Evolutionary conservation across 2,888 invertebrate species (phyloP).

Genomic region (Luffia ferchaultella): DNA sequence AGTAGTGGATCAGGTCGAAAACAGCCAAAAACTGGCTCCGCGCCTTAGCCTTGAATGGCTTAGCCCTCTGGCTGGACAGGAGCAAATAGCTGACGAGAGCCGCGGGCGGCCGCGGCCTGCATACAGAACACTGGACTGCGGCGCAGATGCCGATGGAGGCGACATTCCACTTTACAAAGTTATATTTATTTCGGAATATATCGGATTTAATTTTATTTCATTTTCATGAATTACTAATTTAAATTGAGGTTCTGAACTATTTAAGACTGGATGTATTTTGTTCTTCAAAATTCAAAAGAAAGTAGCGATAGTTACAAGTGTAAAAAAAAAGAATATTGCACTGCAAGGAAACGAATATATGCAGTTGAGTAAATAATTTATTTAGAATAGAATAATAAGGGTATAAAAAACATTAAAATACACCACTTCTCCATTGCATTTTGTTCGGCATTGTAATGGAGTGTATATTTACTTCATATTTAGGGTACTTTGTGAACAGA

Average conservation of each 20-base stretch:
- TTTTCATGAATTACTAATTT: not conserved
- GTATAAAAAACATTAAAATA: not conserved
- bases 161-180: conserved; percentile 12
- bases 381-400: not conserved
- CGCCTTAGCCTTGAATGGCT: conserved; percentile 64
- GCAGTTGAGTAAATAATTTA: not conserved
- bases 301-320: conserved; percentile 5
- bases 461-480: conserved; percentile 66
- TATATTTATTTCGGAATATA: not conserved
- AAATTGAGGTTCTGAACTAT: no score
- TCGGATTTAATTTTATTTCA: conserved; percentile 3
- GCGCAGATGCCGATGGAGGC: conserved; percentile 22
- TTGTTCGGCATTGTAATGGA: conserved; percentile 48
- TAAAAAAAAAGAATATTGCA: not conserved
- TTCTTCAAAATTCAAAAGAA: conserved; percentile 1
- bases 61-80: conserved; percentile 63
- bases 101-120: conserved; percentile 58
- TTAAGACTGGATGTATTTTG: not conserved
- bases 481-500: conserved; percentile 20
- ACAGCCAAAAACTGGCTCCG: conserved; percentile 61
- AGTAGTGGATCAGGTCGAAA: conserved; percentile 45
- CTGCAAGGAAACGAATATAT: not conserved
- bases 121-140: conserved; percentile 45
- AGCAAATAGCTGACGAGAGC: conserved; percentile 65
- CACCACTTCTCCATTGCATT: conserved; percentile 32